phyloP scores from a whole-genome alignment of 2,888 invertebrate genomes.

The Apeira syringaria region DNA sequence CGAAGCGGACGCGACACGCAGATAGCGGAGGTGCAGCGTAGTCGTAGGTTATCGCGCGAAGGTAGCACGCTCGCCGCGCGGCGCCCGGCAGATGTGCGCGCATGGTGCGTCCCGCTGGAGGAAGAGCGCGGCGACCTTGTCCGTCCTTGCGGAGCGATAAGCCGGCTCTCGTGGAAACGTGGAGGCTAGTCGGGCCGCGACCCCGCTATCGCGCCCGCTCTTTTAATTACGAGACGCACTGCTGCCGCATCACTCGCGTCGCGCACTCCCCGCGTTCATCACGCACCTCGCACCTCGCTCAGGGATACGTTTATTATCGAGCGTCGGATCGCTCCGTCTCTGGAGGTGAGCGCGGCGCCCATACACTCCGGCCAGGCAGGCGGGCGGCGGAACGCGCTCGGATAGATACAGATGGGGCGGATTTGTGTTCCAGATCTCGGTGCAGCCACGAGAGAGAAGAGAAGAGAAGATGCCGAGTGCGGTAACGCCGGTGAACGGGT shows the following conservation, averaged over 20 bases:
- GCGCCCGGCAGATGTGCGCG: background rate
- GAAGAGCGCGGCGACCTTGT: constrained; percentile 63
- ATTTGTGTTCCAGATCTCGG: constrained; percentile 44
- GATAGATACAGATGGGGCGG: constrained; percentile 21
- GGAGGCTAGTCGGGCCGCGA: constrained; percentile 51
- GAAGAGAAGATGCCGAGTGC: constrained; percentile 67
- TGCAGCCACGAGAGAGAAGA: no score
- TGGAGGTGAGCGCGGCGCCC: constrained; percentile 9
- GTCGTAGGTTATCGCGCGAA: no score
- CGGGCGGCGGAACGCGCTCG: constrained; percentile 9
- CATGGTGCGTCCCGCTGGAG: constrained; percentile 17
- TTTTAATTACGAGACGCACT: constrained; percentile 58
- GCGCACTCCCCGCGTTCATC: constrained; percentile 45
- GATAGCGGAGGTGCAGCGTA: no score
- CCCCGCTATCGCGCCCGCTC: constrained; percentile 61
- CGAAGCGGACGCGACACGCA: no score
- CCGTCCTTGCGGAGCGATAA: constrained; percentile 69
- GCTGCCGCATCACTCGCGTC: constrained; percentile 54
- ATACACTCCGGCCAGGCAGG: background rate
- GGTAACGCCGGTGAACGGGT: constrained; percentile 60
- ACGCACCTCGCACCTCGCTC: constrained; percentile 25
- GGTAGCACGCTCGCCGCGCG: no score
- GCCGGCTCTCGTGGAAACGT: constrained; percentile 59
- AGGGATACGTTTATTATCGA: constrained; percentile 14
- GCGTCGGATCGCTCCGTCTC: background rate